Base-by-base conservation (phyloP, 2,888 invertebrate genomes). In the Synanthedon tipuliformis region DNA sequence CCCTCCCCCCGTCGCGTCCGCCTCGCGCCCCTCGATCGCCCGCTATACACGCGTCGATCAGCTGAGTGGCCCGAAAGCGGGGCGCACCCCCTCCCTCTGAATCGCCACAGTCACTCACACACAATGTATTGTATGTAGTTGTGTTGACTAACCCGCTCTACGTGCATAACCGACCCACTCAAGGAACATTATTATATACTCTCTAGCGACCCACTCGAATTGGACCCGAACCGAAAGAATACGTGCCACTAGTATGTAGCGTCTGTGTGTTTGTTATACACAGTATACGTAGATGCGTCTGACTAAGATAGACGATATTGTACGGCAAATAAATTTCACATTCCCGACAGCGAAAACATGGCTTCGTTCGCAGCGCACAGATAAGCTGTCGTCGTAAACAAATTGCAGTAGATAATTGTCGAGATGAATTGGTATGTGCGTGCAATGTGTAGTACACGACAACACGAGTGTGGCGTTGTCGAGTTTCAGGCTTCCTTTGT, bases 401-500 rank as follows among this genome's bases (percentile, higher is more conserved):
- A 53, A 56, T 57, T 55, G 55, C 55, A 56, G 53, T 54, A 52
- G 58, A 56, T 57, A 54, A 57, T n/a, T 40, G 50, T 8, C 50
- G 59, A 60, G 61, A 53, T 45, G 53, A 57, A 58, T 59, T 59
- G 56, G 55, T 56, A 57, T 57, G 57, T 59, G 58, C 57, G 58
- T 59, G 58, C 56, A 56, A 51, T 59, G 59, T 58, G 56, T 62
- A 59, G 54, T 61, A 64, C 59, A 60, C n/a, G n/a, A n/a, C n/a
- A n/a, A n/a, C n/a, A n/a, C 64, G 66, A 34, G 34, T 34, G 34
- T 34, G 34, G 8, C 34, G 34, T 34, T 56, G 56, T 60, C 61
- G 68, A 74, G 71, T 77, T 80, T 78, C 77, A 75, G 76, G 74
- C 73, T 82, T 84, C 81, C 85, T 85, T 86, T 85, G 85, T 86